A percentile compares a stretch with the other conserved stretches of the same genome.
phyloP scores from a whole-genome alignment of 2,797 vertebrate genomes.

The Toxotes lorentzi region DNA sequence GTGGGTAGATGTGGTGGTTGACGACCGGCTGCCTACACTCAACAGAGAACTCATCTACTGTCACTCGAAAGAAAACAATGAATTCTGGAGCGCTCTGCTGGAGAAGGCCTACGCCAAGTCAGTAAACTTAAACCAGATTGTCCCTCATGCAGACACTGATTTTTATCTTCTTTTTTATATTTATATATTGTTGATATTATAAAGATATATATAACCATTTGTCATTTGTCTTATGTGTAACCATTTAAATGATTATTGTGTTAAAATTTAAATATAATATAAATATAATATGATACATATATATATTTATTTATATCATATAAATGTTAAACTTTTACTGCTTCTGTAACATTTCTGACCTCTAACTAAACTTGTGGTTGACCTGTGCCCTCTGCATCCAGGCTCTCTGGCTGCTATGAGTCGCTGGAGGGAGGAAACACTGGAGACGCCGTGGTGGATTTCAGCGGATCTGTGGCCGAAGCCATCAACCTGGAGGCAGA shows the following conservation, averaged over 20 bases:
- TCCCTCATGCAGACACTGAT: neutral
- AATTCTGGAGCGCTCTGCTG: constrained; percentile 95
- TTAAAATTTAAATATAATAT: neutral
- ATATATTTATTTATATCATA: too few species aligned
- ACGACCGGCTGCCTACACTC: constrained; percentile 92
- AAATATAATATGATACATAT: too few species aligned
- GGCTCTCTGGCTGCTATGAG: constrained; percentile 93
- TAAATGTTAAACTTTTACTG: neutral
- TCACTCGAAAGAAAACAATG: constrained; percentile 90
- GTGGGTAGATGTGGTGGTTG: constrained; percentile 95
- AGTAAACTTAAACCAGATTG: constrained; percentile 49
- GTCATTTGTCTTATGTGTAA: too few species aligned
- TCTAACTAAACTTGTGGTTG: neutral
- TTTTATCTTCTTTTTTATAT: neutral
- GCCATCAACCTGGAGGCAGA: constrained; percentile 83
- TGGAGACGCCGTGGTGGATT: constrained; percentile 95
- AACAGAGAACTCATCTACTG: constrained; percentile 91
- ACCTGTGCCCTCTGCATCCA: constrained; percentile 60
- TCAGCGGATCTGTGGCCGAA: constrained; percentile 93
- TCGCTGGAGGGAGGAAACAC: constrained; percentile 93
- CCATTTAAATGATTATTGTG: too few species aligned
- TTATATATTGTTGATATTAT: neutral
- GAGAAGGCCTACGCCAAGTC: constrained; percentile 98
- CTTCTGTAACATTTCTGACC: neutral
- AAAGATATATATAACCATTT: neutral